Evolutionary conservation across 1,140 invertebrate genomes (phyloP).

Genomic region (Neodiprion fabricii): DNA sequence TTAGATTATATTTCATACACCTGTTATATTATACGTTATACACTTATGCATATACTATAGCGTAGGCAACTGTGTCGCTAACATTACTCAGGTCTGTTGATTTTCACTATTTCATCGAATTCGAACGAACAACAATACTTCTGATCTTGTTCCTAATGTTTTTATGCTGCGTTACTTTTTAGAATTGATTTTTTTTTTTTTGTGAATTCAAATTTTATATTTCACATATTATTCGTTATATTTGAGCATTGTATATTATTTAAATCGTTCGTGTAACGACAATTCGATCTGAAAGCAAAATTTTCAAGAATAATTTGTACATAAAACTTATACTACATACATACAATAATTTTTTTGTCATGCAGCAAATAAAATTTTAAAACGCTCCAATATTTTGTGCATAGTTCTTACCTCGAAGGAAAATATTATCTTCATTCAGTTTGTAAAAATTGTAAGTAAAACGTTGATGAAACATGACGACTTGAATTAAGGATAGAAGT

Average conservation of each 20-base stretch:
- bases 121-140: no score
- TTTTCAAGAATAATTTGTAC: no score
- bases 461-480: no score
- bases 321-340: background rate
- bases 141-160: background rate
- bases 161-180: background rate
- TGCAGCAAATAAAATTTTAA: conserved; percentile 3
- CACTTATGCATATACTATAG: background rate
- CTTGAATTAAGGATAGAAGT: no score
- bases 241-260: no score
- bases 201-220: background rate
- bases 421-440: no score
- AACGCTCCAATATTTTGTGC: background rate
- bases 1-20: background rate
- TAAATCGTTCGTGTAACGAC: no score
- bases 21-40: background rate
- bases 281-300: no score
- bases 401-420: no score
- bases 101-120: background rate
- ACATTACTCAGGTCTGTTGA: background rate
- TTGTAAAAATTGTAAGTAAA: background rate
- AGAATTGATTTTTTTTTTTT: background rate
- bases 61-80: background rate
- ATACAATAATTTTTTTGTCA: background rate
- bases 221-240: background rate